These are phyloP conservation scores for Nibea albiflora DNA, from an alignment of 2,113 vertebrate species.

Conservation along the genomic window DNA sequence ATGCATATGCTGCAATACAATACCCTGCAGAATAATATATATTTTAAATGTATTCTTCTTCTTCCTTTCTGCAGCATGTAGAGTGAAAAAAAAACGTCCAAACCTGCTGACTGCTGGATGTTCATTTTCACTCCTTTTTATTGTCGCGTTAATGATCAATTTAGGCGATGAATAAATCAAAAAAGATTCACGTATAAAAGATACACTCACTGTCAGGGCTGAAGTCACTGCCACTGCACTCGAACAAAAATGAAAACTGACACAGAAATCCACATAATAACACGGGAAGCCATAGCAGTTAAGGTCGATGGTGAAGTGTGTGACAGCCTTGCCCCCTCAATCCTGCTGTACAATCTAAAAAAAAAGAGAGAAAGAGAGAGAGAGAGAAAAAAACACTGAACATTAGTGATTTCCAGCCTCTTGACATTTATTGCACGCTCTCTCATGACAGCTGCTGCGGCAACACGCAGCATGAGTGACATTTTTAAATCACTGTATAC, in stretches of 20 bases:
- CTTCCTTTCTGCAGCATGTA: neutral
- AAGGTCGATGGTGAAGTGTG: slow-evolving; percentile 9
- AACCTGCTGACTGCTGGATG: too few relatives aligned
- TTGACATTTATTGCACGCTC: slow-evolving; percentile 29
- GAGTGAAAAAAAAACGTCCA: neutral
- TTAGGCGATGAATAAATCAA: neutral
- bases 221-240: neutral
- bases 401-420: slow-evolving; percentile 11
- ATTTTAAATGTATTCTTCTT: too few relatives aligned
- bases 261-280: slow-evolving; percentile 28
- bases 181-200: neutral
- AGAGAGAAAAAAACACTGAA: neutral
- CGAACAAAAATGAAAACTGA: slow-evolving; percentile 8
- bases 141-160: neutral
- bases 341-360: neutral
- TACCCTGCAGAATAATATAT: too few relatives aligned
- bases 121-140: neutral
- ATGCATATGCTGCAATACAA: neutral
- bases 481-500: neutral
- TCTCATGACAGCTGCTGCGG: neutral
- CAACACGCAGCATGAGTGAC: neutral
- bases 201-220: neutral
- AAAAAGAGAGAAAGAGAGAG: neutral
- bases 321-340: neutral
- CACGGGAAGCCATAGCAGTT: neutral